Conservation (phyloP, 2,113 vertebrate species). For the Petaurus breviceps region DNA sequence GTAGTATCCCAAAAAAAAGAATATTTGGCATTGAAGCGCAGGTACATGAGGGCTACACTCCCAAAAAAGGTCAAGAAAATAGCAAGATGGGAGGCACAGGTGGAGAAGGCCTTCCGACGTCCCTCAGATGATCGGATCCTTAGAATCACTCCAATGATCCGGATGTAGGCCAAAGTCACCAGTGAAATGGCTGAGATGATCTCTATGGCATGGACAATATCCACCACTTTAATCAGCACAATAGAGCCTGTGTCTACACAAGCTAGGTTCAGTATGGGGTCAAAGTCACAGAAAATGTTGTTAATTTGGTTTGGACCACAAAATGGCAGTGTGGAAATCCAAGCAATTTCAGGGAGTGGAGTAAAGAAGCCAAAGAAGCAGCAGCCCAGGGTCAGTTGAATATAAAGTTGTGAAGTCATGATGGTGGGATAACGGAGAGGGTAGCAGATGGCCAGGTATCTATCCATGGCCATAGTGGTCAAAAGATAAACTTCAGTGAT, state of each 20-base stretch:
- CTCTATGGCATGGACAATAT: neutral
- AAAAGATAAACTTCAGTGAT: conserved; percentile 39
- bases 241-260: neutral
- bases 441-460: conserved; percentile 18
- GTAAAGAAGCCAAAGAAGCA: conserved; percentile 19
- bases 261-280: neutral
- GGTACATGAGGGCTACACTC: neutral
- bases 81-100: neutral
- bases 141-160: neutral
- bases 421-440: neutral
- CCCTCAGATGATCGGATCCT: neutral
- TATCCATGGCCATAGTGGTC: conserved; percentile 22
- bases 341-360: neutral
- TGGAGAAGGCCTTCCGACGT: conserved; percentile 19
- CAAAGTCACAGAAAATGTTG: conserved; percentile 25
- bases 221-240: neutral
- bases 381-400: neutral
- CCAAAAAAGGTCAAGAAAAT: conserved; percentile 21
- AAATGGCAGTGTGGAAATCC: conserved; percentile 14
- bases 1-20: neutral
- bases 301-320: conserved; percentile 18
- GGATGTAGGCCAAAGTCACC: neutral
- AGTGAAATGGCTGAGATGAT: neutral
- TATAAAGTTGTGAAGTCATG: neutral
- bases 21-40: conserved; percentile 18